A percentile compares a stretch with the other conserved stretches of the same genome.
Conservation (phyloP, 2,888 invertebrate genomes). For the Aromia moschata region DNA sequence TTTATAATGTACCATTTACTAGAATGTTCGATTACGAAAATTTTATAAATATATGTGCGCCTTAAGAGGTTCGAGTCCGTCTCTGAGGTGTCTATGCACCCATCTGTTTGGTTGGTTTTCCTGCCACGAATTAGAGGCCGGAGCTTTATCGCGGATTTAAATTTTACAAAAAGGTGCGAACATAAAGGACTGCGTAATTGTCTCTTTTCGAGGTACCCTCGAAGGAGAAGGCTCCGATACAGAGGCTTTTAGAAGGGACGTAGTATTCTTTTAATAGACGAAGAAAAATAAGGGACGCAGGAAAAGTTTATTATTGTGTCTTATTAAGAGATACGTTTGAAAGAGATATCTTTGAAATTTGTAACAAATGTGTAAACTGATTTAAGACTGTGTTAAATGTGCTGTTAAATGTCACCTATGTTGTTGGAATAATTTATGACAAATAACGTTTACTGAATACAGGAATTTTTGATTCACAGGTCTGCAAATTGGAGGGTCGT, state of each 20-base stretch:
- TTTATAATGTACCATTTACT: too few relatives aligned
- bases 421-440: too few relatives aligned
- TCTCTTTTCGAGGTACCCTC: background rate
- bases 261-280: background rate
- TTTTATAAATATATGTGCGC: too few relatives aligned
- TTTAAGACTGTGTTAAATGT: too few relatives aligned
- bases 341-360: background rate
- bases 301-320: background rate
- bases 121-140: slow-evolving; percentile 30
- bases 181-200: background rate
- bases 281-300: background rate
- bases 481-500: too few relatives aligned
- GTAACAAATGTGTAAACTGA: too few relatives aligned
- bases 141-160: slow-evolving; percentile 22
- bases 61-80: too few relatives aligned
- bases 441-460: too few relatives aligned
- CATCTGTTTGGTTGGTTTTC: slow-evolving; percentile 31
- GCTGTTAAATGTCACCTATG: too few relatives aligned
- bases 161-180: slow-evolving; percentile 16
- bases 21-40: too few relatives aligned
- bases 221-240: background rate
- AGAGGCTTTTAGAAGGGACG: background rate
- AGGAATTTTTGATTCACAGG: too few relatives aligned
- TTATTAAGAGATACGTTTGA: background rate
- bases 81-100: background rate